Base-by-base conservation (phyloP, 2,797 vertebrate genomes). In the Benthosema pterotum region DNA sequence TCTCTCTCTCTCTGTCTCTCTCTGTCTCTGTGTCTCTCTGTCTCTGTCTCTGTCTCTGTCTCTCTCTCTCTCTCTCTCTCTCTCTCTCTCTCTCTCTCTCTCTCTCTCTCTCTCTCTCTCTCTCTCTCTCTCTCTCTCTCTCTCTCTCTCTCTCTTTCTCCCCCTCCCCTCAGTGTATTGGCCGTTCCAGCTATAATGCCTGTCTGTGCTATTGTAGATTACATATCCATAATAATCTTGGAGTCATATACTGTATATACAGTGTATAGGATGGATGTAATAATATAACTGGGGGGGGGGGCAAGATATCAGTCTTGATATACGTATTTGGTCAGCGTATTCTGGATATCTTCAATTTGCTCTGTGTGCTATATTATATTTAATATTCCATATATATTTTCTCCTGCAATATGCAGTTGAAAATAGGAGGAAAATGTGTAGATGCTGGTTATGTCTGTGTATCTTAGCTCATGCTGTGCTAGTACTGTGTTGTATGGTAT, bases 191-290 rank as follows among this genome's bases (percentile, higher is more conserved):
- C 72, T 82, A 83, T 87, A 77, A 57, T 22, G 42, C 69, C 62
- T 62, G 68, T 75, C 79, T 83, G 79, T 58, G 63, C 67, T 63
- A 56, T 75, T 76, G 82, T 66, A 81, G 81, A 88, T 86, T 87
- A 82, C 78, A 16, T 67, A 57, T 77, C 32, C 55, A 71, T 83
- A 75, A 71, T 83, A 75, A 75, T 78, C 77, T 65, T 0, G 0
- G 51, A 65, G 66, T 76, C 67, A 74, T 22, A 1, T 59, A n/a
- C n/a, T n/a, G n/a, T n/a, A n/a, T n/a, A n/a, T n/a, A n/a, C n/a
- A n/a, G n/a, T n/a, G n/a, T n/a, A n/a, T n/a, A n/a, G 68, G 67
- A 75, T 78, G 67, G 82, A 74, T 83, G 79, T 82, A 80, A 83
- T 69, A 19, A 60, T 81, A 83, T 69, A 19, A 60, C 75, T 63